phyloP scores from a whole-genome alignment of 2,888 invertebrate genomes.

The Isotomurus palustris region DNA sequence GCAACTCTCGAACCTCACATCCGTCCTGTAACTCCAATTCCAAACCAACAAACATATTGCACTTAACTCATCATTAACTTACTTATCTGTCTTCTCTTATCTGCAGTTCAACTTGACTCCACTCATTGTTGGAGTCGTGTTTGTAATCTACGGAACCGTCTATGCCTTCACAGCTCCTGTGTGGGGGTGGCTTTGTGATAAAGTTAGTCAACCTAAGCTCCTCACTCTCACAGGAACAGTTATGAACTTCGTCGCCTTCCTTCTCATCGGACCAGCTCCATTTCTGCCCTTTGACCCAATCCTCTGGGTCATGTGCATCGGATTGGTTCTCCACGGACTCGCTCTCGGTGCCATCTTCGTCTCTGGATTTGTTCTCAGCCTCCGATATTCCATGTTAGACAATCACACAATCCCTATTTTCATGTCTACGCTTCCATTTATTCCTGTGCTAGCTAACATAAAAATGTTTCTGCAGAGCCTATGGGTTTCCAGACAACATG shows the following conservation, averaged over 20 bases:
- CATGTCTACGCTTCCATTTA: too few relatives aligned
- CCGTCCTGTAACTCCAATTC: conserved; percentile 47
- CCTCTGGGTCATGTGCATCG: conserved; percentile 64
- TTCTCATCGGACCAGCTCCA: conserved; percentile 74
- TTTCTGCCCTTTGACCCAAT: conserved; percentile 62
- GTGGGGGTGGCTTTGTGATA: conserved; percentile 78
- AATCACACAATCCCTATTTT: too few relatives aligned
- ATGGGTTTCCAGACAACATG: conserved; percentile 75
- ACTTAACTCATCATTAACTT: background rate
- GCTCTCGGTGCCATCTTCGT: conserved; percentile 80
- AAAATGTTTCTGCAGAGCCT: conserved; percentile 60
- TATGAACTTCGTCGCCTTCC: conserved; percentile 64
- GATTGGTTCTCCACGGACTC: conserved; percentile 71
- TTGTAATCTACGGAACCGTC: conserved; percentile 74
- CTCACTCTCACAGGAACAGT: conserved; percentile 64
- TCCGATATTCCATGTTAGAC: conserved; percentile 73
- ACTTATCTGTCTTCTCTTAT: background rate
- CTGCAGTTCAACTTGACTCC: conserved; percentile 63
- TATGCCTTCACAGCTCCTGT: conserved; percentile 73
- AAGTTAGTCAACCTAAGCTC: conserved; percentile 62
- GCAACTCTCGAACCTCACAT: conserved; percentile 58
- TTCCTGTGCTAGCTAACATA: background rate
- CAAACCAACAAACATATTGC: background rate
- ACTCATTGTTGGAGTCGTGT: conserved; percentile 70
- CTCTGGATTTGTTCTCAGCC: conserved; percentile 77